Evolutionary conservation across 1,140 invertebrate species (phyloP).

Genomic region (Frieseomelitta varia): DNA sequence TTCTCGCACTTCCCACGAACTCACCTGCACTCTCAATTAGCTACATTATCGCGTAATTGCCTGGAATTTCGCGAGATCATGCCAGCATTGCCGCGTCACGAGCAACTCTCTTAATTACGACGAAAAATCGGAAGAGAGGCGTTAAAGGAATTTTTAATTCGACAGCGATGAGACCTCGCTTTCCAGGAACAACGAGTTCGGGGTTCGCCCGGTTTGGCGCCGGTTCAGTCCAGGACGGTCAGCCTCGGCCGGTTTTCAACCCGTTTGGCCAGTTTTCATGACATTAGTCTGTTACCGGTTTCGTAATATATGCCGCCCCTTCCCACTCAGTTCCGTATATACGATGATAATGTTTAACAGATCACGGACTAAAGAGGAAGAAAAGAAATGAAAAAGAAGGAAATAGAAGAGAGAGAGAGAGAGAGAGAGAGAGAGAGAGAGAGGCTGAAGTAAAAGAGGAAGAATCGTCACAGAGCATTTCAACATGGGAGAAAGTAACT

Average conservation of each 20-base stretch:
- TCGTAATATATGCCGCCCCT: conserved; percentile 65
- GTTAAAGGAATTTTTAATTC: conserved; percentile 59
- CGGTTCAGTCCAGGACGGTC: conserved; percentile 58
- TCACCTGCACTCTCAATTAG: too few relatives aligned
- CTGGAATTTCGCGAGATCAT: neutral
- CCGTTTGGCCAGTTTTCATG: conserved; percentile 66
- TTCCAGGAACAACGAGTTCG: conserved; percentile 58
- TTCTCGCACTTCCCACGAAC: too few relatives aligned
- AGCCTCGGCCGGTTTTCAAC: conserved; percentile 66
- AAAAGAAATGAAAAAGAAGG: too few relatives aligned
- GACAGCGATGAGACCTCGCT: conserved; percentile 52
- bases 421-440: too few relatives aligned
- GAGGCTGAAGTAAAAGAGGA: neutral
- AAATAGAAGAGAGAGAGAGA: neutral
- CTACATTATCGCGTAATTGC: neutral
- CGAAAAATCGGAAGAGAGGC: neutral
- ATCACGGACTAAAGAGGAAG: conserved; percentile 33
- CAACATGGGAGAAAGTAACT: conserved; percentile 41
- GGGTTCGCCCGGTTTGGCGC: conserved; percentile 56
- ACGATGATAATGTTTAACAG: conserved; percentile 67
- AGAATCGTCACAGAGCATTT: conserved; percentile 32
- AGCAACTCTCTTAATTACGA: neutral
- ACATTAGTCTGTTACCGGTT: conserved; percentile 69
- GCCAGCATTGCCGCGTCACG: neutral
- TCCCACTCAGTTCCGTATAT: conserved; percentile 53